Conservation (phyloP, 2,888 invertebrate genomes). For the Machimus atricapillus region DNA sequence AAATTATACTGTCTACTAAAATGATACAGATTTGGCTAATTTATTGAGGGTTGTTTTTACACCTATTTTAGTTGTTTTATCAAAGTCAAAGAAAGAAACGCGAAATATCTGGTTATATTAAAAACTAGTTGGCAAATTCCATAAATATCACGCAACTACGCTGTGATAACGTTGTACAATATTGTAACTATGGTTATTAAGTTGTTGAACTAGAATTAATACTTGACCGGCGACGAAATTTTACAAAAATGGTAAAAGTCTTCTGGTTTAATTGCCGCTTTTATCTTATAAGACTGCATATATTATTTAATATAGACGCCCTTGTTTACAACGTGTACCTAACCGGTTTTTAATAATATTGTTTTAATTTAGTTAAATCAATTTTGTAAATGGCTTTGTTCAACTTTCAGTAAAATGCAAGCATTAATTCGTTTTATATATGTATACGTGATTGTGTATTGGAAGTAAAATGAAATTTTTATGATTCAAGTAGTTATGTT, state of each 20-base stretch:
- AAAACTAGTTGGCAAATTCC: background rate
- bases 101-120: background rate
- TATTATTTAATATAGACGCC: background rate
- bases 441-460: background rate
- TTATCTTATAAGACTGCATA: background rate
- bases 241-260: background rate
- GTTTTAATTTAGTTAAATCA: background rate
- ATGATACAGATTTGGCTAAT: background rate
- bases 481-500: background rate
- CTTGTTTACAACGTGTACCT: background rate
- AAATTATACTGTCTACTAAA: background rate
- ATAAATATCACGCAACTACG: background rate
- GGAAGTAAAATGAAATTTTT: background rate
- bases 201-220: background rate
- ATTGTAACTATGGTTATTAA: background rate
- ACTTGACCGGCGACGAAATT: background rate
- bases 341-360: background rate
- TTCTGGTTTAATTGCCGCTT: background rate
- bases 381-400: background rate
- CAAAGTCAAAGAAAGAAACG: background rate
- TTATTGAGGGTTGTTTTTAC: background rate
- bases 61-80: background rate
- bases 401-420: background rate
- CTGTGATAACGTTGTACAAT: background rate
- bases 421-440: background rate